Evolutionary conservation across 1,140 invertebrate species (phyloP).

Genomic region (Nephotettix cincticeps): DNA sequence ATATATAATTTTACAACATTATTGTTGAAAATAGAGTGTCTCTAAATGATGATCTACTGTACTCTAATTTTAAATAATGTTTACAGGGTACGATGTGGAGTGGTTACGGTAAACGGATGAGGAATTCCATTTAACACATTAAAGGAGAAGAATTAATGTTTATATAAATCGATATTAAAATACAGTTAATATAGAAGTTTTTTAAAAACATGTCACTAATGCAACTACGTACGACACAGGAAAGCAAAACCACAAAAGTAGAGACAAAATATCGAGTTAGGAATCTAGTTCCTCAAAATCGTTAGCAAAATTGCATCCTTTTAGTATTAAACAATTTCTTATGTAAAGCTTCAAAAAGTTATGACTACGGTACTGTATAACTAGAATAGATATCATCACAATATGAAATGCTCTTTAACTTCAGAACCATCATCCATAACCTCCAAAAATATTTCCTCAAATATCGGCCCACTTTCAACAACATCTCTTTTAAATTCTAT

Average conservation of each 20-base stretch:
- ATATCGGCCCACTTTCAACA: conserved; percentile 8
- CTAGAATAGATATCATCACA: conserved; percentile 29
- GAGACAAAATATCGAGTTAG: conserved; percentile 26
- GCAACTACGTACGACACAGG: conserved; percentile 27
- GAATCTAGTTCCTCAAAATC: conserved; percentile 29
- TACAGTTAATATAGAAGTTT: conserved; percentile 23
- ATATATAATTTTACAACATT: conserved; percentile 11
- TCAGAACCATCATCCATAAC: conserved; percentile 27
- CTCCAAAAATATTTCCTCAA: conserved; percentile 26
- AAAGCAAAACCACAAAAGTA: conserved; percentile 30
- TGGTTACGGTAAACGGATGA: background rate
- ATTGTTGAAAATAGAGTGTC: background rate
- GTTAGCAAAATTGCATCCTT: conserved; percentile 31
- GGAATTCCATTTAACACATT: conserved; percentile 24
- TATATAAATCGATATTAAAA: conserved; percentile 27
- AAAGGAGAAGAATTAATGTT: conserved; percentile 9
- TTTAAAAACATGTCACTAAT: conserved; percentile 28
- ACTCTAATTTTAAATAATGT: background rate
- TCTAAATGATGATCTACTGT: background rate
- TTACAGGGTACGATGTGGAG: conserved; percentile 1
- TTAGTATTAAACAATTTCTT: conserved; percentile 28
- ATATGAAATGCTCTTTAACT: conserved; percentile 27
- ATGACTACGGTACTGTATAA: conserved; percentile 26
- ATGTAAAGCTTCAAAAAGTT: conserved; percentile 33
- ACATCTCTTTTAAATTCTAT: conserved; percentile 10